Percentiles rank a stretch among this genome's conserved stretches.
These are phyloP conservation scores for Lepidochrysops patricia DNA, from an alignment of 2,888 invertebrate genomes.

Conservation along the genomic window DNA sequence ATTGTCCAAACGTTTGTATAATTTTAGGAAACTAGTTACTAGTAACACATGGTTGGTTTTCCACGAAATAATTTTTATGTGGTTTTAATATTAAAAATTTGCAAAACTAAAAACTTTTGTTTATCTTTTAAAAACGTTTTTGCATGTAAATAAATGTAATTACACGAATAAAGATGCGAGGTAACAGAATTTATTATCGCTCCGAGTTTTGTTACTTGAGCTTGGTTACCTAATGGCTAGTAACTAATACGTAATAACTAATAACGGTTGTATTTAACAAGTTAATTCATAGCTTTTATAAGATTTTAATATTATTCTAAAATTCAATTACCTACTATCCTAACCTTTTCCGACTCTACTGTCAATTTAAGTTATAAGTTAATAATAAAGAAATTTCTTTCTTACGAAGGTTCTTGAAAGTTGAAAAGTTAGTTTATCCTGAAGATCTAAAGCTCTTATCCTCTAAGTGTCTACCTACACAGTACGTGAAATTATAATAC, in stretches of 20 bases:
- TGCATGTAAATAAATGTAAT: constrained; percentile 4
- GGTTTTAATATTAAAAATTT: too few species aligned
- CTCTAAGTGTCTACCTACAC: not conserved
- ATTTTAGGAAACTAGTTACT: not conserved
- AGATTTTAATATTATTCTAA: too few species aligned
- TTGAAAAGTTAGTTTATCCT: too few species aligned
- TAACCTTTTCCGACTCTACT: too few species aligned
- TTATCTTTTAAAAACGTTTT: not conserved
- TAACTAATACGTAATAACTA: too few species aligned
- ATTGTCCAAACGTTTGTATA: constrained; percentile 20
- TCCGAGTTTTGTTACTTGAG: not conserved
- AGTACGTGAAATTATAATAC: not conserved
- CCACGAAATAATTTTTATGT: too few species aligned
- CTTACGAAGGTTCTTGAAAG: too few species aligned
- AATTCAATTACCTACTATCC: too few species aligned
- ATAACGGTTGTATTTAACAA: not conserved
- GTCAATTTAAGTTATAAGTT: too few species aligned
- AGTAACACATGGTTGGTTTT: not conserved
- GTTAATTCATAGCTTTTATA: too few species aligned
- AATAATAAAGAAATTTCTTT: too few species aligned
- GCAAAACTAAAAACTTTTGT: not conserved
- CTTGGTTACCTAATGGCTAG: not conserved
- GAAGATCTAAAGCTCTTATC: not conserved
- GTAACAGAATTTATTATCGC: not conserved
- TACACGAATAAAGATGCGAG: not conserved